A percentile compares a stretch with the other conserved stretches of the same genome.
Conservation (phyloP, 2,888 invertebrate species). For the Ormyrus rosae region DNA sequence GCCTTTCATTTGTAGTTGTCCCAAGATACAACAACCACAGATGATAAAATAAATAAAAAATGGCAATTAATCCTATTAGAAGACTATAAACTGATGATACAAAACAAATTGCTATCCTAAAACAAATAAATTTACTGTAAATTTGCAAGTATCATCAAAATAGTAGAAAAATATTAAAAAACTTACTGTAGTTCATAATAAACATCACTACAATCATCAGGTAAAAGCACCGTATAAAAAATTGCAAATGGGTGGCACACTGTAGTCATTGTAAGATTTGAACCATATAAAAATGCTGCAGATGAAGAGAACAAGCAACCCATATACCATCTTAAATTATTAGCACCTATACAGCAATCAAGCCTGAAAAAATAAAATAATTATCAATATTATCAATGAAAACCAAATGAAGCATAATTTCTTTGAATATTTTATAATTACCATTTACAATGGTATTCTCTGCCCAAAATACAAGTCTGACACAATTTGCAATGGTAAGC, state of each 20-base stretch:
- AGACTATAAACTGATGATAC: conserved; percentile 76
- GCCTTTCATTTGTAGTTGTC: conserved; percentile 69
- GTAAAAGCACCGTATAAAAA: conserved; percentile 83
- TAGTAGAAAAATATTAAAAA: conserved; percentile 16
- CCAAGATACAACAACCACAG: conserved; percentile 72
- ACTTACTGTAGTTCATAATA: conserved; percentile 88
- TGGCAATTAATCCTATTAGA: conserved; percentile 71
- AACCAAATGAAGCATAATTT: neutral
- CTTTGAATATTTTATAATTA: conserved; percentile 69
- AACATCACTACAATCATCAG: conserved; percentile 90
- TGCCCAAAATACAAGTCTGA: conserved; percentile 86
- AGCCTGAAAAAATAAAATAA: conserved; percentile 79
- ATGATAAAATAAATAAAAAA: conserved; percentile 74
- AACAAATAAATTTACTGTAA: conserved; percentile 62
- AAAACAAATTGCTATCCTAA: conserved; percentile 76
- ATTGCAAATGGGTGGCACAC: conserved; percentile 88
- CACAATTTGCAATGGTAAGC: conserved; percentile 90
- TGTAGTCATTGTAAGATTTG: conserved; percentile 90
- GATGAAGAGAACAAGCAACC: conserved; percentile 82
- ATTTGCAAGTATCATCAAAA: neutral
- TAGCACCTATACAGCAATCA: conserved; percentile 89
- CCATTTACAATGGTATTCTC: conserved; percentile 90
- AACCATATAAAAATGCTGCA: conserved; percentile 83
- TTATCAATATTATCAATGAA: conserved; percentile 4
- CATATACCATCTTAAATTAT: conserved; percentile 87